Base-by-base conservation (phyloP, 2,113 vertebrate genomes). In the Callipepla squamata region DNA sequence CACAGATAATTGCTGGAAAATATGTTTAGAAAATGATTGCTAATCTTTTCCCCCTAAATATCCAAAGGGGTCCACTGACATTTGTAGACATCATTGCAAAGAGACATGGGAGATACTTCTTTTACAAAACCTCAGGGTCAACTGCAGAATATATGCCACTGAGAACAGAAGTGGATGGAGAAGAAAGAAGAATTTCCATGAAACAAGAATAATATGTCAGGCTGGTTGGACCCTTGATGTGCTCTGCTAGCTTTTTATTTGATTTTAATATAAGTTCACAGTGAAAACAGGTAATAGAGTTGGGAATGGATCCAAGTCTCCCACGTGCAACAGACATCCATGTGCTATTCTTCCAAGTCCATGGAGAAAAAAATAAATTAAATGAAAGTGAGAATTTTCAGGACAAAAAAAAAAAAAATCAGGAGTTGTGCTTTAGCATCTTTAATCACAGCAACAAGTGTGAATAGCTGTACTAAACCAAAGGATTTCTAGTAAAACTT, bases 261-360 rank as follows among this genome's bases (percentile, higher is more conserved):
- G 2, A 4, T 15, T 65, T 69, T 61, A 7, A 51, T 44, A 62
- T 47, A 59, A 15, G 51, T n/a, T 13, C 15, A 14, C 11, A 76
- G 1, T 10, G 32, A 86, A 59, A 76, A 47, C 3, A 28, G 2
- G 20, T 1, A 2, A 25, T 3, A 40, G 12, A 7, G 3, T 9
- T 67, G 25, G 14, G 12, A 75, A 0, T 34, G 28, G 21, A 53
- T 8, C 4, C 13, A 53, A 26, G 18, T 2, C 5, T 51, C 65
- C 30, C 15, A 45, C 2, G 5, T 23, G 9, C 25, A 69, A 42
- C 6, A 69, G 38, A 28, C 2, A 67, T 2, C 3, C 42, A 6
- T 25, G 11, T 30, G 34, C 4, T 65, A 18, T 5, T 1, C 13
- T 16, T 76, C 44, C 57, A 66, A 57, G 7, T 26, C 20, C 36